phyloP scores from a whole-genome alignment of 2,113 vertebrate species.

The Albula goreensis region DNA sequence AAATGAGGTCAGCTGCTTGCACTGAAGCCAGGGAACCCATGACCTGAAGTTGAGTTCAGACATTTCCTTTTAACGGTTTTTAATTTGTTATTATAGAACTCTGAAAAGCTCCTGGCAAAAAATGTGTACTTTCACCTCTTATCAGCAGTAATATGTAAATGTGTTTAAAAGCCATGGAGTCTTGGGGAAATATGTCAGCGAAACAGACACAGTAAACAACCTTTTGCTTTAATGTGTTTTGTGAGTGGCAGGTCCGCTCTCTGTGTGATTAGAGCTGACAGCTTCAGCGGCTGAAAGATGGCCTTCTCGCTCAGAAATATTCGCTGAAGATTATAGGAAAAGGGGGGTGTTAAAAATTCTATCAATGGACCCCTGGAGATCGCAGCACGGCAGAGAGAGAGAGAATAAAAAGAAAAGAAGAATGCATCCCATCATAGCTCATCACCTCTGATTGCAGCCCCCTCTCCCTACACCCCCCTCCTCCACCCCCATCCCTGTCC shows the following conservation, averaged over 20 bases:
- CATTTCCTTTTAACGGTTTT: background rate
- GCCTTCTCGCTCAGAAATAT: background rate
- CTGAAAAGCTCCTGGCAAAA: background rate
- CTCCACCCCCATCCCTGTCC: slow-evolving; percentile 8
- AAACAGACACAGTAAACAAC: background rate
- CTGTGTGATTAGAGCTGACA: slow-evolving; percentile 3
- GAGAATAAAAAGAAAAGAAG: background rate
- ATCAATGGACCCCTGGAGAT: slow-evolving; percentile 10
- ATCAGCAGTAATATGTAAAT: background rate
- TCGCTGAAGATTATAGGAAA: background rate
- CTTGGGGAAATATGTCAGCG: background rate
- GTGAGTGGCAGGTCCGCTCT: background rate
- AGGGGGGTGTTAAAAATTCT: slow-evolving; percentile 10
- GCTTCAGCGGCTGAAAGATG: slow-evolving; percentile 10
- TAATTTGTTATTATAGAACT: background rate
- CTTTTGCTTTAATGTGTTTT: background rate
- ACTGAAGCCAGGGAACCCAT: background rate
- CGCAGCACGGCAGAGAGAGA: background rate
- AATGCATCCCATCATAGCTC: slow-evolving; percentile 17
- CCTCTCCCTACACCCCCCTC: slow-evolving; percentile 13
- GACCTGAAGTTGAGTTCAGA: background rate
- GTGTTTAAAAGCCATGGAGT: background rate
- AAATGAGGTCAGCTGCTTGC: background rate
- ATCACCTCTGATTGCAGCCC: slow-evolving; percentile 27
- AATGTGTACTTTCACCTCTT: background rate